Base-by-base conservation (phyloP, 2,888 invertebrate species). In the Clunio marinus region DNA sequence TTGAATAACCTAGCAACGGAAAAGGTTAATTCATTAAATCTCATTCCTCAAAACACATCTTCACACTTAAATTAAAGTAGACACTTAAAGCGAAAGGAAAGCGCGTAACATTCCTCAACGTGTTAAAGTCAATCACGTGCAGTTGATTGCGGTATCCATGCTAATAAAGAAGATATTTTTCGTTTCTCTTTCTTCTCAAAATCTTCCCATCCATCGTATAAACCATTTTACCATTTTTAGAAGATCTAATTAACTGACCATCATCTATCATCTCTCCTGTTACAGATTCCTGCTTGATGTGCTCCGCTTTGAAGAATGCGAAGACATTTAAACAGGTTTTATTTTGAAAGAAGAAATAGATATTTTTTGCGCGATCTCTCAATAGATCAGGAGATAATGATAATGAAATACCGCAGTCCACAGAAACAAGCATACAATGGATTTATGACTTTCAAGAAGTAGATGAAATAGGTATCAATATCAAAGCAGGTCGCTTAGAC, bases 201-300 rank as follows among this genome's bases (percentile, higher is more conserved):
- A 2, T 17, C 1, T 51, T 51, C 51, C 51, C 51, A 51, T 22
- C n/a, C 51, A 51, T 20, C 51, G n/a, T 17, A 17, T n/a, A 10
- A n/a, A 10, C n/a, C 41, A n/a, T 41, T 41, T 41, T n/a, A 41
- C 41, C 41, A 41, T 41, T 22, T 51, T 17, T 22, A 51, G 22
- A 4, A 51, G 51, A 51, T 51, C 51, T 51, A 51, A 51, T 51
- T 51, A 51, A 51, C 51, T 51, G 51, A 22, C 51, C 51, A 51
- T 51, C 51, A 51, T 51, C 51, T 51, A 51, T 51, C 51, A 51
- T 51, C 51, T 51, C 22, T 51, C 41, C n/a, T 5, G 41, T 41
- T 41, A 41, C 41, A 41, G n/a, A 41, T 41, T 41, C 15, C 15
- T 15, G 41, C 41, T 41, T n/a, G 10, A n/a, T n/a, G 32, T 32